These are phyloP conservation scores for Shinisaurus crocodilurus DNA, from an alignment of 2,113 vertebrate species.

Conservation along the genomic window DNA sequence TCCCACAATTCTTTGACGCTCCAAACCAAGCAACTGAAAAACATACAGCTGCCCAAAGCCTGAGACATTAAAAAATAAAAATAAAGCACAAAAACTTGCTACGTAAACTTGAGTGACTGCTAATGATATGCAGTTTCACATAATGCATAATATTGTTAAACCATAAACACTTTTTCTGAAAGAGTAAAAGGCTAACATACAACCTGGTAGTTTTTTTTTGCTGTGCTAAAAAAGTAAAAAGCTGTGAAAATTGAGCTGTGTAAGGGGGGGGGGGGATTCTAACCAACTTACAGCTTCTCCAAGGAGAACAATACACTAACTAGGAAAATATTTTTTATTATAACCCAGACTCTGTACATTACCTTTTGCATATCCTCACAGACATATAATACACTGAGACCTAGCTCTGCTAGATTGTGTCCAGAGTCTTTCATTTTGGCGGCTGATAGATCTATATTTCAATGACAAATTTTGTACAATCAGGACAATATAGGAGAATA, in stretches of 20 bases:
- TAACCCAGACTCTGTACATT: background rate
- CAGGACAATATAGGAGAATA: background rate
- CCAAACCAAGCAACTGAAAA: background rate
- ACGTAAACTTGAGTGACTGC: background rate
- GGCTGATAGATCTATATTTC: background rate
- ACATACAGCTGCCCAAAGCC: background rate
- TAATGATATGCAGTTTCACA: background rate
- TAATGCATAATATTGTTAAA: background rate
- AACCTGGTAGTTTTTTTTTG: background rate
- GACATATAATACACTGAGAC: background rate
- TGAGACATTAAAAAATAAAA: background rate
- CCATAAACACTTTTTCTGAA: background rate
- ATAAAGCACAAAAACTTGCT: background rate
- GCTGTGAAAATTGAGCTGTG: background rate
- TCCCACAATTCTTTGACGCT: background rate
- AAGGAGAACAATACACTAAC: background rate
- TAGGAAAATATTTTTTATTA: background rate
- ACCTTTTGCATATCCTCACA: background rate
- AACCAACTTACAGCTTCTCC: background rate
- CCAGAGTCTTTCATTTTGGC: background rate
- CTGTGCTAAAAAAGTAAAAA: background rate
- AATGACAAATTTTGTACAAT: background rate
- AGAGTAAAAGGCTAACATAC: background rate
- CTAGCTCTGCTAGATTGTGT: background rate
- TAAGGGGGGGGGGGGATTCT: background rate